Conservation (phyloP, 1,140 invertebrate genomes). For the Drosophila lowei region DNA sequence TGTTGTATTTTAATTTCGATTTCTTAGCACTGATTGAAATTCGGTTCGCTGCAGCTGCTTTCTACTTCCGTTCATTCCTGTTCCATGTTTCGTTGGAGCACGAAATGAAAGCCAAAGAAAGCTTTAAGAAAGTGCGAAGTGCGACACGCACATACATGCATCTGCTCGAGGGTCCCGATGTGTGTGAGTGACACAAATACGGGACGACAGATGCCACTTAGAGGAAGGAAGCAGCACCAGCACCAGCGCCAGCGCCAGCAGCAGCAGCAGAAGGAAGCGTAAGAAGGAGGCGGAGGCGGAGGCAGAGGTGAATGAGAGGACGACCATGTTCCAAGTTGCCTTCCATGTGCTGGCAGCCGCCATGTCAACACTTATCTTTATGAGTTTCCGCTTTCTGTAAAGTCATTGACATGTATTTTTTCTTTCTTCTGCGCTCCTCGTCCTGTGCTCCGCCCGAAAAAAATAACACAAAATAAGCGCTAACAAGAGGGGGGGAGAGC, state of each 20-base stretch:
- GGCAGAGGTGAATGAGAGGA: slow-evolving; percentile 20
- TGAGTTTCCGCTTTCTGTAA: slow-evolving; percentile 83
- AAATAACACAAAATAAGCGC: too few species aligned
- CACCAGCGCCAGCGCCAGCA: neutral
- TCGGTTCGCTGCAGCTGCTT: too few species aligned
- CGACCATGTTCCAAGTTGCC: slow-evolving; percentile 49
- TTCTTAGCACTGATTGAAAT: too few species aligned
- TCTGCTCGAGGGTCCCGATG: neutral
- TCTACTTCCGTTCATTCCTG: neutral
- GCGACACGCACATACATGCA: slow-evolving; percentile 27
- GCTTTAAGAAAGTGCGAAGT: slow-evolving; percentile 51
- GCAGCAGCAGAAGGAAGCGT: neutral
- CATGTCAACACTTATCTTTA: slow-evolving; percentile 83
- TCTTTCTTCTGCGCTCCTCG: slow-evolving; percentile 12
- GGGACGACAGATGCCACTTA: slow-evolving; percentile 76
- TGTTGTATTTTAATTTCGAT: too few species aligned
- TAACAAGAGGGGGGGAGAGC: too few species aligned
- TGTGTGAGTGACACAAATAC: slow-evolving; percentile 72
- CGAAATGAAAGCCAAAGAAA: slow-evolving; percentile 14
- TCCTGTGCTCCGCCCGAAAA: slow-evolving; percentile 3
- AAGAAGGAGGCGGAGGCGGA: neutral
- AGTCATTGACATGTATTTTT: slow-evolving; percentile 82
- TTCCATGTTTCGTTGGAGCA: neutral
- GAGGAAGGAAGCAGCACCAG: slow-evolving; percentile 16
- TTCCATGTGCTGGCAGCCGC: slow-evolving; percentile 33